Evolutionary conservation across 2,113 vertebrate genomes (phyloP).

Genomic region (Marmota flaviventris): DNA sequence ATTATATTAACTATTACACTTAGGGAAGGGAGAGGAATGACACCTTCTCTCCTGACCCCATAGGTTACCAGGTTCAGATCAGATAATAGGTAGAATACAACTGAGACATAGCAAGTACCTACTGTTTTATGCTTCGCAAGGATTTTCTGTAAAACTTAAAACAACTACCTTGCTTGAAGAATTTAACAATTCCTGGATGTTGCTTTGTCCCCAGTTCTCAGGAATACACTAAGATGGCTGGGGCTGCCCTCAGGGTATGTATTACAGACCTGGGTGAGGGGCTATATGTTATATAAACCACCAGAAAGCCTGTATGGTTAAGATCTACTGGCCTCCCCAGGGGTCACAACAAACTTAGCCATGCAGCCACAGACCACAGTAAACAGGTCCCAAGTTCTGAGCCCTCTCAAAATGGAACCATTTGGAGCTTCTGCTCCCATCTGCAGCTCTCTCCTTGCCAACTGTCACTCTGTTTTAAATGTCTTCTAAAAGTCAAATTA

Average conservation of each 20-base stretch:
- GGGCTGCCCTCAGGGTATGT: neutral
- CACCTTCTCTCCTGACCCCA: neutral
- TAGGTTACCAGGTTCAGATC: neutral
- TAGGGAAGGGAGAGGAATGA: neutral
- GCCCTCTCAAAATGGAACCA: neutral
- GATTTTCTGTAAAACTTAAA: neutral
- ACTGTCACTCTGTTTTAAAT: slow-evolving; percentile 29
- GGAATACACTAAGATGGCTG: neutral
- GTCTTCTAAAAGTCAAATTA: slow-evolving; percentile 52
- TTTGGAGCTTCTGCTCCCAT: neutral
- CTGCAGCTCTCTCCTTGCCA: neutral
- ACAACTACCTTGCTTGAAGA: neutral
- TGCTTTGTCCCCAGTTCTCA: neutral
- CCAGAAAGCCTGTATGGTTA: neutral
- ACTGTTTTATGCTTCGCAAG: neutral
- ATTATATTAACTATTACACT: neutral
- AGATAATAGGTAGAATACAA: neutral
- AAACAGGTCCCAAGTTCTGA: neutral
- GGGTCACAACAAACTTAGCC: neutral
- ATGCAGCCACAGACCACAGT: neutral
- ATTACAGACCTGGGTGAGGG: neutral
- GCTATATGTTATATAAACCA: neutral
- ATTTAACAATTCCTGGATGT: neutral
- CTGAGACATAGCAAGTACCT: neutral
- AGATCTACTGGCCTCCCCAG: neutral